Base-by-base conservation (phyloP, 2,113 vertebrate species). In the Microtus ochrogaster region DNA sequence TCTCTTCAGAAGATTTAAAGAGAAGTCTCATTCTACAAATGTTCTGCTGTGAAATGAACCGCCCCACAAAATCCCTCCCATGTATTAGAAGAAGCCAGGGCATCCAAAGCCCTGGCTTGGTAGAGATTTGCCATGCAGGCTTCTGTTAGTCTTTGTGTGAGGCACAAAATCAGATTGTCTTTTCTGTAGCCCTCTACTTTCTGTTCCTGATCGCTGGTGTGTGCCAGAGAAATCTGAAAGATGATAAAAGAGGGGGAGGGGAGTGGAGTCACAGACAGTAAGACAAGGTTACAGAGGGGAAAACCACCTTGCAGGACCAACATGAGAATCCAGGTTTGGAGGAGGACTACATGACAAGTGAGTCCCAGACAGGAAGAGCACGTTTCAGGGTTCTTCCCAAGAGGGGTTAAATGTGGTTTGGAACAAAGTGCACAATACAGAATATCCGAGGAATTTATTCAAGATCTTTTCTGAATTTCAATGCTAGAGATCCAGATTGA, bases 191-290 rank as follows among this genome's bases (percentile, higher is more conserved):
- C 7, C 11, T 9, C 39, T 70, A 79, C 78, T 17, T 63, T 26
- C 28, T 84, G 2, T 24, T 66, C 26, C 17, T 89, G 91, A 70
- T 36, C 2, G 41, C 26, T 79, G 21, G 14, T 39, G 47, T 7
- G 2, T 41, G 3, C 9, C 49, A 61, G 4, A 95, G 61, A 39
- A 84, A 33, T 84, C 39, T 63, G 58, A 24, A 39, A 55, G 47
- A 5, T 7, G 9, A 13, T 22, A 72, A 3, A 36, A 7, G 36
- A 3, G 47, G 11, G 49, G 49, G 49, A 0, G 0, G 4, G 30
- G 30, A 5, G 30, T 33, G 12, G 0, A 0, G 24, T 58, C 92
- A 68, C 88, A 89, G 14, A 72, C 21, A 26, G 41, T 70, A 70
- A 81, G 58, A 89, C 66, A 88, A 91, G 2, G 12, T 74, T 63